phyloP scores from a whole-genome alignment of 2,888 invertebrate genomes.

The Balanococcus diminutus region DNA sequence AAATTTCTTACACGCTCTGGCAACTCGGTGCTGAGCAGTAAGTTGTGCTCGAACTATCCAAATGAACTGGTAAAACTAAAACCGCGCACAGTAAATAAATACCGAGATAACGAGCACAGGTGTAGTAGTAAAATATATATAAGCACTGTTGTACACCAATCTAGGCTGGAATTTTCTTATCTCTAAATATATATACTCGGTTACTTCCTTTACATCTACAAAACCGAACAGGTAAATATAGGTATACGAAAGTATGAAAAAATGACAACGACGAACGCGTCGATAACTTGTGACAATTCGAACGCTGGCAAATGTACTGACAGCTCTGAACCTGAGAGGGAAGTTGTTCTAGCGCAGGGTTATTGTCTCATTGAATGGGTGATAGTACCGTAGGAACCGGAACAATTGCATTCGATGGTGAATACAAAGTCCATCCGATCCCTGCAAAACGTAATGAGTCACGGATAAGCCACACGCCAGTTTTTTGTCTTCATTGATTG shows the following conservation, averaged over 20 bases:
- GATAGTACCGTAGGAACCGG: background rate
- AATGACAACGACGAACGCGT: background rate
- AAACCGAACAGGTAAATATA: no score
- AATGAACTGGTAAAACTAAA: background rate
- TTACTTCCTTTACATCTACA: background rate
- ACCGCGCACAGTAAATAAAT: background rate
- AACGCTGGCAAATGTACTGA: background rate
- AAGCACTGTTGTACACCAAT: background rate
- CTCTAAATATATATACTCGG: background rate
- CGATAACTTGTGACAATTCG: background rate
- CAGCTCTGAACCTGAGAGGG: background rate
- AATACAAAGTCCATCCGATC: background rate
- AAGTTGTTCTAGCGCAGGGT: background rate
- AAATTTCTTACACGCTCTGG: background rate
- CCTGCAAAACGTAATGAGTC: background rate
- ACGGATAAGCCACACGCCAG: background rate
- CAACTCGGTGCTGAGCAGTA: background rate
- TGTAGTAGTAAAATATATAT: background rate
- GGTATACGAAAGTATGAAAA: background rate
- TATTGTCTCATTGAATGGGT: background rate
- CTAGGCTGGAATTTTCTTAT: background rate
- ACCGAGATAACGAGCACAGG: slow-evolving; percentile 23
- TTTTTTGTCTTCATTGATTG: no score
- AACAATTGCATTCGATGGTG: background rate
- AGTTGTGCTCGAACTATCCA: background rate